Evolutionary conservation across 2,797 vertebrate genomes (phyloP).

Genomic region (Tauraco hartlaubi): DNA sequence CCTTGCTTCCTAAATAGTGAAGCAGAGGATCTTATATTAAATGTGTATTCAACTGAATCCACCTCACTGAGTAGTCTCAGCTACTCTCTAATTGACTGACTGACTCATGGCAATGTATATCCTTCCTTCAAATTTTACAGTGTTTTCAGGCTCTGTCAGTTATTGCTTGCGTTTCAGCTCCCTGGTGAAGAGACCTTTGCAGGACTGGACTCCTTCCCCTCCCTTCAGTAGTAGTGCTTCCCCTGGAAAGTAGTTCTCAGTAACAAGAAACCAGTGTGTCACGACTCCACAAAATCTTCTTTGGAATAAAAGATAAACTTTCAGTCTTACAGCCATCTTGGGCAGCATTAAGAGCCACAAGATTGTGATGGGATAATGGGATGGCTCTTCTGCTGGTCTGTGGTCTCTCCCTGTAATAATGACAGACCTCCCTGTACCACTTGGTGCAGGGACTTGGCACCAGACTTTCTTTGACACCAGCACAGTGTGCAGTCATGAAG

Average conservation of each 20-base stretch:
- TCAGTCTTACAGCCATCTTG: fast-evolving
- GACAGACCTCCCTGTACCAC: fast-evolving
- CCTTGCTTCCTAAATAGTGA: neutral
- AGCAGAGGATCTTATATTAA: neutral
- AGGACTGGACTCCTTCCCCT: neutral
- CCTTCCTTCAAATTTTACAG: neutral
- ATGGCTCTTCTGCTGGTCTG: neutral
- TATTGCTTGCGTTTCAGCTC: neutral
- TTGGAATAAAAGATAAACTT: neutral
- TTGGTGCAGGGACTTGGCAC: too few relatives aligned
- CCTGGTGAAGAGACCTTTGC: neutral
- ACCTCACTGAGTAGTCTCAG: neutral
- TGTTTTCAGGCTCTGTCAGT: neutral
- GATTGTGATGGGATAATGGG: neutral
- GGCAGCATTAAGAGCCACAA: neutral
- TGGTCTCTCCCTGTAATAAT: fast-evolving
- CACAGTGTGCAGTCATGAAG: fast-evolving
- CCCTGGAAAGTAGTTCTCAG: neutral
- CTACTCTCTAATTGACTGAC: neutral
- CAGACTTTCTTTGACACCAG: neutral
- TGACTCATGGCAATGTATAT: neutral
- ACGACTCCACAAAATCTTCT: neutral
- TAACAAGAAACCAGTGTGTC: neutral
- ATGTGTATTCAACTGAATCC: neutral
- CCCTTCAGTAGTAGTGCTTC: neutral